A percentile compares a stretch with the other conserved stretches of the same genome.
Evolutionary conservation across 2,888 invertebrate species (phyloP).

Genomic region (Philaethria dido): DNA sequence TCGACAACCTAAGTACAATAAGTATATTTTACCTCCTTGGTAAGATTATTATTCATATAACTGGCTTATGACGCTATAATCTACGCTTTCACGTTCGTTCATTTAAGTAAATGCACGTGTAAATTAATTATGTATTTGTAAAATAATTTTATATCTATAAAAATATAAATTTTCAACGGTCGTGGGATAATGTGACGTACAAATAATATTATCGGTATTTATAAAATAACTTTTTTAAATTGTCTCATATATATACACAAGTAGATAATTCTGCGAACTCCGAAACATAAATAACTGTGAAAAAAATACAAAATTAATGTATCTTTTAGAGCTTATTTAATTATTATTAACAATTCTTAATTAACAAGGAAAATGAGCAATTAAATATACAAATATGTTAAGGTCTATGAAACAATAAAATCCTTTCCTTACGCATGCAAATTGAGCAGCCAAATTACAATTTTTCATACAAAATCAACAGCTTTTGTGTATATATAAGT

Average conservation of each 20-base stretch:
- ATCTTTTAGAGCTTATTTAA: not conserved
- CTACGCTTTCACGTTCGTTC: constrained; percentile 11
- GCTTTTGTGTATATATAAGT: not conserved
- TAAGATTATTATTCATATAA: constrained; percentile 7
- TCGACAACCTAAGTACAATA: not conserved
- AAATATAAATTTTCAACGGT: not conserved
- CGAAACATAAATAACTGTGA: too few relatives aligned
- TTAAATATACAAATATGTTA: not conserved
- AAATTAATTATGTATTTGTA: constrained; percentile 1
- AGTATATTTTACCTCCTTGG: not conserved
- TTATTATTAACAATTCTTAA: not conserved
- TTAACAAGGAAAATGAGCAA: not conserved
- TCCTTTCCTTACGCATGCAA: too few relatives aligned
- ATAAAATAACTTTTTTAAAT: too few relatives aligned
- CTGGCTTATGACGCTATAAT: constrained; percentile 21
- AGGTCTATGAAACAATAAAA: too few relatives aligned
- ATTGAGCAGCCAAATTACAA: not conserved
- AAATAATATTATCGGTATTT: too few relatives aligned
- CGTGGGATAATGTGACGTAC: not conserved
- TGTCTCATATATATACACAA: not conserved
- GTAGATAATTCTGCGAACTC: not conserved
- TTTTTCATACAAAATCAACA: not conserved
- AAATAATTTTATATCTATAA: not conserved
- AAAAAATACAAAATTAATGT: not conserved
- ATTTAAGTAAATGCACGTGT: constrained; percentile 17